phyloP scores from a whole-genome alignment of 2,888 invertebrate species.

The Mycalesis mineus region DNA sequence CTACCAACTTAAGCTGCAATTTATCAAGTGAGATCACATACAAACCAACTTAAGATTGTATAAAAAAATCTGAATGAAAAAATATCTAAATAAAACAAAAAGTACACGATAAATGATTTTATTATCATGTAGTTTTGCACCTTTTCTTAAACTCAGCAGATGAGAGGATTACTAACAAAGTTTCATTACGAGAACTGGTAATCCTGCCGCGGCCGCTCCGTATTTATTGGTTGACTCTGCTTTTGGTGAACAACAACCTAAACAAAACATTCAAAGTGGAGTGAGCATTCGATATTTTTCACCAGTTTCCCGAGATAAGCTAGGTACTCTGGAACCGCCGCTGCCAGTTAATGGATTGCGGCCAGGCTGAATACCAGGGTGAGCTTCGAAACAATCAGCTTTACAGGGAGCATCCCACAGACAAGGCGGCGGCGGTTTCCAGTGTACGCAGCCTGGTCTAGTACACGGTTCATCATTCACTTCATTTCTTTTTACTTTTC shows the following conservation, averaged over 20 bases:
- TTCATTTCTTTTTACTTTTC: slow-evolving; percentile 37
- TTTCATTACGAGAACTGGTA: slow-evolving; percentile 67
- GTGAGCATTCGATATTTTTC: slow-evolving; percentile 49
- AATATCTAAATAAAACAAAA: background rate
- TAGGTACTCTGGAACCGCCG: slow-evolving; percentile 32
- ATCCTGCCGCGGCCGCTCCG: slow-evolving; percentile 46
- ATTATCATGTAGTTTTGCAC: slow-evolving; percentile 40
- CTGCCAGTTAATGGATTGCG: slow-evolving; percentile 42
- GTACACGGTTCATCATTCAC: slow-evolving; percentile 51
- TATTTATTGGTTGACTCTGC: slow-evolving; percentile 42
- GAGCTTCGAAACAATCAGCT: slow-evolving; percentile 65
- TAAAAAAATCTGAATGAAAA: too few species aligned
- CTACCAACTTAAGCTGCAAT: too few species aligned
- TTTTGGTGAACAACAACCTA: slow-evolving; percentile 61
- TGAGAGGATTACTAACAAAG: slow-evolving; percentile 46
- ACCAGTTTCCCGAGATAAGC: slow-evolving; percentile 15
- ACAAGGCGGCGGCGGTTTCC: slow-evolving; percentile 64
- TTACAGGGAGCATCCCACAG: slow-evolving; percentile 65
- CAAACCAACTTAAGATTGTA: too few species aligned
- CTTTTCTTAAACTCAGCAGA: slow-evolving; percentile 52
- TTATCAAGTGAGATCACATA: too few species aligned
- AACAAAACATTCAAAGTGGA: slow-evolving; percentile 43
- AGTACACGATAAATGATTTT: background rate
- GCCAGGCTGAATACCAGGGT: slow-evolving; percentile 50
- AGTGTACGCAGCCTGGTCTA: slow-evolving; percentile 59